A percentile compares a stretch with the other conserved stretches of the same genome.
phyloP scores from a whole-genome alignment of 2,888 invertebrate species.

The Rhagonycha fulva region DNA sequence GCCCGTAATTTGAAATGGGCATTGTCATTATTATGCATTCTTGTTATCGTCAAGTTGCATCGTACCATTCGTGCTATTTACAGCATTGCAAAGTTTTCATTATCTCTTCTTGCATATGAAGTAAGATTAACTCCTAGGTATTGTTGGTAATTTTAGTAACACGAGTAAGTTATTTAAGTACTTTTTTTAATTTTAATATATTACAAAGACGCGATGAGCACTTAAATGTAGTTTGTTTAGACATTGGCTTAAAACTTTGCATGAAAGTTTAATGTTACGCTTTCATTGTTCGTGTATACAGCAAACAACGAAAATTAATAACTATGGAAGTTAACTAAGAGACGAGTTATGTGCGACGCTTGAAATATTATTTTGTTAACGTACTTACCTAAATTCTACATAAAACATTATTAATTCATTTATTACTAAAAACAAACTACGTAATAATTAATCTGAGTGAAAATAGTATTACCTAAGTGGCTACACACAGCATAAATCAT shows the following conservation, averaged over 20 bases:
- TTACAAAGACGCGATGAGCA: not conserved
- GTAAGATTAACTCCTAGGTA: not conserved
- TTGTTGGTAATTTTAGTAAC: not conserved
- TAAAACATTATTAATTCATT: not conserved
- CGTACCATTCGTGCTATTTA: not conserved
- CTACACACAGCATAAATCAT: conserved; percentile 1
- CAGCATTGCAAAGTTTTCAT: not conserved
- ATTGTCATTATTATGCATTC: not conserved
- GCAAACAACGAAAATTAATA: not conserved
- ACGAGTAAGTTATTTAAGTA: not conserved
- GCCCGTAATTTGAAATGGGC: not conserved
- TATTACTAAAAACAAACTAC: not conserved
- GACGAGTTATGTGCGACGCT: not conserved
- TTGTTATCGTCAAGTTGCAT: not conserved
- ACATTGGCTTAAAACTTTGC: not conserved
- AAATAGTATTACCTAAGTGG: not conserved
- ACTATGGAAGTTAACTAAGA: not conserved
- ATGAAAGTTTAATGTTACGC: not conserved
- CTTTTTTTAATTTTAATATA: not conserved
- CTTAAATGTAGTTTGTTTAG: not conserved
- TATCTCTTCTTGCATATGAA: not conserved
- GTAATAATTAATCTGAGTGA: not conserved
- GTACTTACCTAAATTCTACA: not conserved
- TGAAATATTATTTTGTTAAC: not conserved
- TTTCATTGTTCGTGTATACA: not conserved